Evolutionary conservation across 2,797 vertebrate genomes (phyloP).

Genomic region (Paratrypauchen microcephalus): DNA sequence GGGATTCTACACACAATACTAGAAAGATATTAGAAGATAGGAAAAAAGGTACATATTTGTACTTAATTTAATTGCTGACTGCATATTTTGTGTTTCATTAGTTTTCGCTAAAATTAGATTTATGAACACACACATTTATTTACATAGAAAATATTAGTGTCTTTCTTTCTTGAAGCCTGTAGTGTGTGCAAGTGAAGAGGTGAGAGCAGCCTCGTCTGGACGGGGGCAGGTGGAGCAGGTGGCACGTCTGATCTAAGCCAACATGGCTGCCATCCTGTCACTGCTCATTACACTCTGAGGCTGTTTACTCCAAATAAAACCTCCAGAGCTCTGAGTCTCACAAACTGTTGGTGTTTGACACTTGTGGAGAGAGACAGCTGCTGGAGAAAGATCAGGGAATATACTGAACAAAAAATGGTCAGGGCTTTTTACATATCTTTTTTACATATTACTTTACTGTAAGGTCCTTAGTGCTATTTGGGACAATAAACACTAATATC

Average conservation of each 20-base stretch:
- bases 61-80: background rate
- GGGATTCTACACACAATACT: too few species aligned
- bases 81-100: background rate
- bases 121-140: background rate
- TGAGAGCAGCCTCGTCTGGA: conserved; percentile 67
- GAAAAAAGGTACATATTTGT: too few species aligned
- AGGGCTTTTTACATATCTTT: background rate
- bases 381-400: conserved; percentile 24
- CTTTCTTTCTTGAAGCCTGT: background rate
- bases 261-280: conserved; percentile 53
- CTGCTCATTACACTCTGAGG: conserved; percentile 71
- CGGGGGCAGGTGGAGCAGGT: conserved; percentile 61
- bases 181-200: conserved; percentile 15
- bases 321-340: conserved; percentile 45
- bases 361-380: conserved; percentile 25
- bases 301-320: conserved; percentile 49
- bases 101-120: background rate
- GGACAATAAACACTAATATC: too few species aligned
- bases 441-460: too few species aligned
- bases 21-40: too few species aligned
- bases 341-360: conserved; percentile 38
- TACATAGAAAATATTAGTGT: background rate
- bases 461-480: too few species aligned
- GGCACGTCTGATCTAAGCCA: conserved; percentile 60
- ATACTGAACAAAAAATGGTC: conserved; percentile 19